A percentile compares a stretch with the other conserved stretches of the same genome.
Conservation (phyloP, 2,888 invertebrate genomes). For the Lasius fuliginosus region DNA sequence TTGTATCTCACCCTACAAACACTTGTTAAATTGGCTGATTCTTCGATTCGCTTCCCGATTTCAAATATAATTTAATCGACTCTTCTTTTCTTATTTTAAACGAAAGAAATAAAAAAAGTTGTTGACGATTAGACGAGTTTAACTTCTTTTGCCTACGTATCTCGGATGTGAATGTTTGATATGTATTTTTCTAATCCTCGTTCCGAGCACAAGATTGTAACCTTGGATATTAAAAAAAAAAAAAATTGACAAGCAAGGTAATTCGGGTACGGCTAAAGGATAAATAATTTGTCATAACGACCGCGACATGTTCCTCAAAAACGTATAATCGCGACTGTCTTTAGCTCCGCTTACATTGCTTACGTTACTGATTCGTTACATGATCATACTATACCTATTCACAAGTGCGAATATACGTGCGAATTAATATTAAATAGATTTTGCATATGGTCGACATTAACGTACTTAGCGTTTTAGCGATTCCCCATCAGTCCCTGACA, state of each 20-base stretch:
- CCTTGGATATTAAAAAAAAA: not conserved
- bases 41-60: not conserved
- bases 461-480: slow-evolving; percentile 43
- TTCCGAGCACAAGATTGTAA: not conserved
- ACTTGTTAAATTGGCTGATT: not conserved
- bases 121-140: not conserved
- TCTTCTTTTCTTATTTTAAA: not conserved
- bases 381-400: not conserved
- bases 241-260: not conserved
- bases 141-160: not conserved
- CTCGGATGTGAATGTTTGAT: not conserved
- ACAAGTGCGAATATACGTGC: not conserved
- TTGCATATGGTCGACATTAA: slow-evolving; percentile 16
- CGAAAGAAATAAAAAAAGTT: not conserved
- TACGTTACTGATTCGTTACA: not conserved
- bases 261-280: not conserved
- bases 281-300: not conserved
- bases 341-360: not conserved
- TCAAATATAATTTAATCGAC: not conserved
- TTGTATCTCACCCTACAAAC: not conserved
- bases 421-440: slow-evolving; percentile 44
- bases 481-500: slow-evolving; percentile 19
- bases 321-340: not conserved
- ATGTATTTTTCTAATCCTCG: not conserved
- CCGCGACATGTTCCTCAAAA: not conserved